phyloP scores from a whole-genome alignment of 2,888 invertebrate genomes.

The Agrotis segetum region DNA sequence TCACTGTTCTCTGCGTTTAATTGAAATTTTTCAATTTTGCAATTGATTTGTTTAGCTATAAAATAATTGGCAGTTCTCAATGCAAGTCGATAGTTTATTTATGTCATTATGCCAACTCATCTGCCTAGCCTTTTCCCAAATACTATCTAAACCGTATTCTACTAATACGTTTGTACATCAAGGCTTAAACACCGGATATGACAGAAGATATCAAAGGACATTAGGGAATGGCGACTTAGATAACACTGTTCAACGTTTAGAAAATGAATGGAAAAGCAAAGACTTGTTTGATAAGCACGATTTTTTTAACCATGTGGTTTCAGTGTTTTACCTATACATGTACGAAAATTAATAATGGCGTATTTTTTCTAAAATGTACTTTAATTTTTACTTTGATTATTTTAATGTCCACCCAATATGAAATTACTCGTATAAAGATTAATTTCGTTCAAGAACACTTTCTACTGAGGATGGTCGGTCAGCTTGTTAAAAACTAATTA shows the following conservation, averaged over 20 bases:
- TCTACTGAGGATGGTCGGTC: too few species aligned
- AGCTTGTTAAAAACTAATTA: too few species aligned
- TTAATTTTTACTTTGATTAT: too few species aligned
- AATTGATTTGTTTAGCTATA: background rate
- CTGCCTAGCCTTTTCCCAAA: background rate
- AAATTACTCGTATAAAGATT: too few species aligned
- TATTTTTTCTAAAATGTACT: too few species aligned
- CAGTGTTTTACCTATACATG: too few species aligned
- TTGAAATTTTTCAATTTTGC: background rate
- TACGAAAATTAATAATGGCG: too few species aligned
- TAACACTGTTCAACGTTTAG: background rate
- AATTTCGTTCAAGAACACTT: too few species aligned
- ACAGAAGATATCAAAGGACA: constrained; percentile 16
- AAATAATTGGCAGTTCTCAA: background rate
- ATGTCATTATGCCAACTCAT: background rate
- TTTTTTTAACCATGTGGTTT: too few species aligned
- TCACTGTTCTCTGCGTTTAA: background rate
- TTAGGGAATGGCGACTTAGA: constrained; percentile 19
- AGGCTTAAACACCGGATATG: constrained; percentile 24
- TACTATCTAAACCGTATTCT: background rate
- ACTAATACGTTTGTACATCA: constrained; percentile 34
- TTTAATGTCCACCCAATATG: too few species aligned
- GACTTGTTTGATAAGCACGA: too few species aligned
- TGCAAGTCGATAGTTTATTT: background rate
- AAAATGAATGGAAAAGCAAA: too few species aligned